Percentiles rank a stretch among this genome's conserved stretches.
Evolutionary conservation across 2,797 vertebrate species (phyloP).

Genomic region (Sternotherus odoratus): DNA sequence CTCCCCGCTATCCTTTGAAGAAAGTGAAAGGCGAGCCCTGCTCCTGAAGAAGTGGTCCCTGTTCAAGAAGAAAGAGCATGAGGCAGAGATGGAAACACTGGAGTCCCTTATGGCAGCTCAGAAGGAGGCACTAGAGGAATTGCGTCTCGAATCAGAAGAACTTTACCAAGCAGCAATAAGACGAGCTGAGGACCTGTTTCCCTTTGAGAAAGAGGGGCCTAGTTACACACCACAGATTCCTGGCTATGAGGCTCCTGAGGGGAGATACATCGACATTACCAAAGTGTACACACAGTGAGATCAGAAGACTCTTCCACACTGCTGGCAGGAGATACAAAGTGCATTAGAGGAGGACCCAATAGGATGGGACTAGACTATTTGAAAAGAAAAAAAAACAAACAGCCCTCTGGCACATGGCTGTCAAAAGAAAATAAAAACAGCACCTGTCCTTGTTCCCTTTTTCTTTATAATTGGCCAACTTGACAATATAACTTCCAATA

Average conservation of each 20-base stretch:
- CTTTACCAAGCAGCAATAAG: constrained; percentile 87
- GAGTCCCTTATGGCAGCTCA: constrained; percentile 86
- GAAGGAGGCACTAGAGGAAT: constrained; percentile 88
- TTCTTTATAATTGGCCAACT: accelerated
- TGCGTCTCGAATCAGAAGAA: constrained; percentile 88
- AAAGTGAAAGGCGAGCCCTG: constrained; percentile 87
- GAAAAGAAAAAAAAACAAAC: too few relatives aligned
- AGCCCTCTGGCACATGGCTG: background rate
- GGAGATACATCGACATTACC: constrained; percentile 90
- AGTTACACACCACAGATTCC: constrained; percentile 84
- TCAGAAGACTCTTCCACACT: background rate
- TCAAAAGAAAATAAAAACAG: background rate
- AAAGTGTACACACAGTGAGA: constrained; percentile 90
- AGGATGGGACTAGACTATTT: too few relatives aligned
- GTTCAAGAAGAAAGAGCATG: constrained; percentile 88
- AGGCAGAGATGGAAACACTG: constrained; percentile 83
- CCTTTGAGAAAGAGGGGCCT: constrained; percentile 88
- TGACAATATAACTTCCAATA: background rate
- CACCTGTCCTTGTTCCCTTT: background rate
- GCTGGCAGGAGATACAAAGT: accelerated
- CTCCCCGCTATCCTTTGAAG: constrained; percentile 82
- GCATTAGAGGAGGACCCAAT: accelerated
- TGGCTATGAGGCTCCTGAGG: constrained; percentile 90
- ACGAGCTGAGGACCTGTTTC: constrained; percentile 86
- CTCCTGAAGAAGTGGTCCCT: constrained; percentile 91